Base-by-base conservation (phyloP, 2,113 vertebrate species). In the Clarias batrachus region DNA sequence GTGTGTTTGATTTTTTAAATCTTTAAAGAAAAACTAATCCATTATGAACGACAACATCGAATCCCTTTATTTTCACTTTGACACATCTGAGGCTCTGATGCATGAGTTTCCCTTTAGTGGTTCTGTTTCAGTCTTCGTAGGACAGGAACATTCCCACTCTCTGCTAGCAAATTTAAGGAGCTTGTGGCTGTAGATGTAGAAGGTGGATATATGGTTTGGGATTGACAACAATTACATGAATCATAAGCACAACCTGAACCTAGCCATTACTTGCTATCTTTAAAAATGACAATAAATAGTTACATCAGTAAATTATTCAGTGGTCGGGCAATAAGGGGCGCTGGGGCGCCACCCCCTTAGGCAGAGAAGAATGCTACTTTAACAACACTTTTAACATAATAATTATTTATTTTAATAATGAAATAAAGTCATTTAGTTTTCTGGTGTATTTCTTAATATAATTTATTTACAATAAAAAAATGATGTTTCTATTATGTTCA, bases 41-140 rank as follows among this genome's bases (percentile, higher is more conserved):
- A 57, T 56, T 25, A 77, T 41, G 56, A 73, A 54, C 84, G 19
- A 71, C 16, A 11, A 33, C 48, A 30, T 88, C 11, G n/a, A 52
- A 79, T 59, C 23, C 74, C 14, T 27, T 59, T 52, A 30, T 77
- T 21, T 41, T 92, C 86, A 93, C 84, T 86, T 74, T 14, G 30
- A 73, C 27, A 71, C 89, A 91, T 88, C 87, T 93, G 94, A 95
- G 1, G 89, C 92, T 86, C 93, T 88, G 84, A 94, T 91, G 57
- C 93, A 92, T 23, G 94, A 95, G 85, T 93, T 91, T 87, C 94
- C 93, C 86, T 93, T 93, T 88, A 94, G 93, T 93, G 73, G 91
- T 94, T 95, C 82, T 94, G 92, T 33, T 86, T 93, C 87, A 95
- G 93, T 83, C 94, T 92, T 37, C 93, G 93, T 66, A 94, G 92